Conservation (phyloP, 2,797 vertebrate genomes). For the Lateolabrax maculatus region DNA sequence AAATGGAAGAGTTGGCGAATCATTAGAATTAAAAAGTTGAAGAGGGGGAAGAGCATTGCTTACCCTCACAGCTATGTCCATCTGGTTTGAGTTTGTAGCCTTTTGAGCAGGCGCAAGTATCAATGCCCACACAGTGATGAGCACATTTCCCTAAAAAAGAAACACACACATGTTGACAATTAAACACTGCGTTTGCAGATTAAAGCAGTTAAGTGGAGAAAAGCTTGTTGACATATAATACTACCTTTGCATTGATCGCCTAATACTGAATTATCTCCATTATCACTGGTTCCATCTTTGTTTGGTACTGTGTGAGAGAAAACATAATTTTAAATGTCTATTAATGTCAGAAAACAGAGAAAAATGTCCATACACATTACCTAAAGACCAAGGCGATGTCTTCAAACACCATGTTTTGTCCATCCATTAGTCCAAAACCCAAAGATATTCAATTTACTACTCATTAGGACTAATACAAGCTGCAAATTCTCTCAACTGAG, state of each 20-base stretch:
- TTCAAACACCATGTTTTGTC: not conserved
- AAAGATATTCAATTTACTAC: not conserved
- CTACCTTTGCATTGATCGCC: slow-evolving; percentile 90
- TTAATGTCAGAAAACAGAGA: not conserved
- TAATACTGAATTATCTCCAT: slow-evolving; percentile 80
- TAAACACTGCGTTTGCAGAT: not conserved
- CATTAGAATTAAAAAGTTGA: not conserved
- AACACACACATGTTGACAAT: slow-evolving; percentile 14
- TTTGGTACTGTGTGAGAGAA: slow-evolving; percentile 55
- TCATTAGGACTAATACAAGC: not conserved
- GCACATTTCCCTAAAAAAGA: slow-evolving; percentile 87
- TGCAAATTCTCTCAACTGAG: not conserved
- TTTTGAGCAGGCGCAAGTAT: slow-evolving; percentile 91
- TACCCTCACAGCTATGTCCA: slow-evolving; percentile 93
- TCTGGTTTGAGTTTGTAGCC: slow-evolving; percentile 94
- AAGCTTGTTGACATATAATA: not conserved
- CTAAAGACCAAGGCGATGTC: not conserved
- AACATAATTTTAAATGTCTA: not conserved
- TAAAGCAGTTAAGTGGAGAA: not conserved
- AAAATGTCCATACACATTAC: not conserved
- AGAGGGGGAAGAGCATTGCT: not conserved
- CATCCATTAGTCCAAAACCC: not conserved
- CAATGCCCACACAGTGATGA: slow-evolving; percentile 89
- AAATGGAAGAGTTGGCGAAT: not conserved
- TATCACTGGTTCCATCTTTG: slow-evolving; percentile 38